Evolutionary conservation across 2,113 vertebrate species (phyloP).

Genomic region (Grammomys surdaster): DNA sequence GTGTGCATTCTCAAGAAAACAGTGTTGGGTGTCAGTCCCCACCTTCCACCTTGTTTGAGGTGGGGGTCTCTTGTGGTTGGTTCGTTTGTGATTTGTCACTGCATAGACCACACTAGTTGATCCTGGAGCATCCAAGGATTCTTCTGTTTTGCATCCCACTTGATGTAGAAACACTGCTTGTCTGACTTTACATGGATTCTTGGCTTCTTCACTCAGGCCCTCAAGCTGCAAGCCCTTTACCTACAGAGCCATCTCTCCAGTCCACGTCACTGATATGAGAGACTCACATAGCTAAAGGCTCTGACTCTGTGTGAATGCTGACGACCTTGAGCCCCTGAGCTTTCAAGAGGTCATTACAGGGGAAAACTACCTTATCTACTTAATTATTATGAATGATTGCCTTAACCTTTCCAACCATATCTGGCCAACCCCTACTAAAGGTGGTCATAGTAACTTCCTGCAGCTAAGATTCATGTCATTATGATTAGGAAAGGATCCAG

Average conservation of each 20-base stretch:
- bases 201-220: not conserved
- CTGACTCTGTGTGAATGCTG: not conserved
- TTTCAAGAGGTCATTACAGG: not conserved
- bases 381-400: not conserved
- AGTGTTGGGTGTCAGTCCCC: not conserved
- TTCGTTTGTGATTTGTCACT: not conserved
- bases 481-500: not conserved
- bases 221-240: not conserved
- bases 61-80: not conserved
- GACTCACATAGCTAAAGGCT: not conserved
- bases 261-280: not conserved
- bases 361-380: not conserved
- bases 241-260: not conserved
- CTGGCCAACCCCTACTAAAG: not conserved
- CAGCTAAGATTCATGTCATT: constrained; percentile 20
- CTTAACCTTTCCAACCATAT: constrained; percentile 39
- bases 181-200: not conserved
- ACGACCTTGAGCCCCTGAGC: not conserved
- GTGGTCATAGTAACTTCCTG: not conserved
- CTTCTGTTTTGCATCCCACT: not conserved
- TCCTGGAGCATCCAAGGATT: not conserved
- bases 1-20: not conserved
- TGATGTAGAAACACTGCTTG: not conserved
- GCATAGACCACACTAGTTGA: not conserved
- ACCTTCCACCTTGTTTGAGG: not conserved